These are phyloP conservation scores for Steinernema feltiae DNA, from an alignment of 1,140 invertebrate genomes.

Conservation along the genomic window DNA sequence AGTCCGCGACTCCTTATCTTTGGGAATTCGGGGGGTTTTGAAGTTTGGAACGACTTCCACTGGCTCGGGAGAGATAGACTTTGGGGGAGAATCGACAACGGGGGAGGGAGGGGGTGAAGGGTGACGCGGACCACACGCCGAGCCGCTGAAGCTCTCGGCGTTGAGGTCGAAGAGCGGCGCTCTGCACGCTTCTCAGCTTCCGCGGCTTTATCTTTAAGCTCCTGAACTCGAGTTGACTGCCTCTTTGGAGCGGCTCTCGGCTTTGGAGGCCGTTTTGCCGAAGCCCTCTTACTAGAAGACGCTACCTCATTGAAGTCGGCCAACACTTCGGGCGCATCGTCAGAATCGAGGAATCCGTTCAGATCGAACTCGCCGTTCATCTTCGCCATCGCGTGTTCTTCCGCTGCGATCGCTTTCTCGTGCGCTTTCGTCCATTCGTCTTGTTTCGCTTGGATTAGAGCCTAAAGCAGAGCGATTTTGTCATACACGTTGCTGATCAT, in stretches of 20 bases:
- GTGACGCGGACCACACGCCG: background rate
- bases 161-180: background rate
- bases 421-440: slow-evolving; percentile 37
- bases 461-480: slow-evolving; percentile 25
- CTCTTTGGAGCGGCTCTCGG: slow-evolving; percentile 6
- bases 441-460: slow-evolving; percentile 31
- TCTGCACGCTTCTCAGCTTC: background rate
- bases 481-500: background rate
- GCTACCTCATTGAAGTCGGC: slow-evolving; percentile 25
- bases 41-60: no score
- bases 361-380: background rate
- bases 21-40: background rate
- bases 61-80: background rate
- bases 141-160: background rate
- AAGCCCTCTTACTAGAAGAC: slow-evolving; percentile 22
- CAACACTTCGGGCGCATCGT: background rate
- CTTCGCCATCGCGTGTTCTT: slow-evolving; percentile 13
- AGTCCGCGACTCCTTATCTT: slow-evolving; percentile 12
- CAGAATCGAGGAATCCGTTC: background rate
- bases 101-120: slow-evolving; percentile 10
- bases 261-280: slow-evolving; percentile 21
- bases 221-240: slow-evolving; percentile 16
- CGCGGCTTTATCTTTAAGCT: background rate
- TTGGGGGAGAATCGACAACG: background rate
- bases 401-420: slow-evolving; percentile 28